These are phyloP conservation scores for Thalassaphorura encarpata DNA, from an alignment of 1,140 invertebrate species.

Conservation along the genomic window DNA sequence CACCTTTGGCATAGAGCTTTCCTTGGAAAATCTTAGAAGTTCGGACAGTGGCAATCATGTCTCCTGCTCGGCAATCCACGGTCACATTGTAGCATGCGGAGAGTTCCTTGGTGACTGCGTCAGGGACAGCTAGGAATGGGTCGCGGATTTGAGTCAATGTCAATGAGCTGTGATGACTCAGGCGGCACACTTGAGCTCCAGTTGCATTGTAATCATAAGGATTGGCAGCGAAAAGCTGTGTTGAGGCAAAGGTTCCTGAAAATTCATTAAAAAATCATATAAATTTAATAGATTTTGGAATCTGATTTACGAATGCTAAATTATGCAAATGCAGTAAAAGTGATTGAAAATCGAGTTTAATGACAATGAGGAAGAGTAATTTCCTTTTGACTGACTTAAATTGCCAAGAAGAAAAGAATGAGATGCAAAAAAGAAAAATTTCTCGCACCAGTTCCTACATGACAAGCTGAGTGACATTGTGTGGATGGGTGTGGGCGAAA, in stretches of 20 bases:
- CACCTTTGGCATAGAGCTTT: conserved; percentile 86
- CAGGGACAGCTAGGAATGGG: conserved; percentile 69
- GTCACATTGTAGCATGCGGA: conserved; percentile 90
- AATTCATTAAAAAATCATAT: no score
- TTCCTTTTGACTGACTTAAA: no score
- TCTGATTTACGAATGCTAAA: background rate
- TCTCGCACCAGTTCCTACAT: no score
- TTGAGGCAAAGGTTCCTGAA: conserved; percentile 71
- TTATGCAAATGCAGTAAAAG: background rate
- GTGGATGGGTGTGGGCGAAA: no score
- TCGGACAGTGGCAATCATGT: conserved; percentile 84
- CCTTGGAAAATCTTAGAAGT: conserved; percentile 87
- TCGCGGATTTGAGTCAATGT: conserved; percentile 77
- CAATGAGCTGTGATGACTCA: conserved; percentile 79
- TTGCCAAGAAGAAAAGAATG: no score
- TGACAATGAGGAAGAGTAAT: background rate
- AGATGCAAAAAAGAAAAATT: no score
- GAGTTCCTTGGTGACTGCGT: conserved; percentile 81
- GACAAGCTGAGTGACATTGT: no score
- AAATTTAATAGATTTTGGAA: no score
- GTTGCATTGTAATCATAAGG: conserved; percentile 88
- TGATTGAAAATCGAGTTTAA: no score
- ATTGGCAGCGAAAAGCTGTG: conserved; percentile 74
- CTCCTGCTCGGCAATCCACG: conserved; percentile 78
- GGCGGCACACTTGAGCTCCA: conserved; percentile 79